Conservation (phyloP, 2,113 vertebrate genomes). For the Ellobius talpinus region DNA sequence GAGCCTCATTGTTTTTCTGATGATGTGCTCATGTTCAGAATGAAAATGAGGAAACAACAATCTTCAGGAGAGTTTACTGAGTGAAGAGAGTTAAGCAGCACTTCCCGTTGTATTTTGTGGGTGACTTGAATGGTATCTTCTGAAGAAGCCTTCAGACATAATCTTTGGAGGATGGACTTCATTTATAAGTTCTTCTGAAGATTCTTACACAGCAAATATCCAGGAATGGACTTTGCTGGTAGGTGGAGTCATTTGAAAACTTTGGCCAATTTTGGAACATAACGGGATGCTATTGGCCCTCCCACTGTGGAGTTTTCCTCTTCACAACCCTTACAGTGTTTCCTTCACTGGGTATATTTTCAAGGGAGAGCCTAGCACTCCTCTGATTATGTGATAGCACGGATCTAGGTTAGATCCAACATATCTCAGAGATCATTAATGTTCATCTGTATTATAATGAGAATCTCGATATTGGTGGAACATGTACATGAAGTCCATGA, state of each 20-base stretch:
- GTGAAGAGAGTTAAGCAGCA: background rate
- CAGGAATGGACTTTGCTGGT: background rate
- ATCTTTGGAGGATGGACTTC: background rate
- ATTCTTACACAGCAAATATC: background rate
- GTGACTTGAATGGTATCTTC: background rate
- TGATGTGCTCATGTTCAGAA: background rate
- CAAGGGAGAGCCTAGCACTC: background rate
- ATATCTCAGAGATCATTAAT: background rate
- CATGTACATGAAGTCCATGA: background rate
- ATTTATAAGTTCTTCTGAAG: background rate
- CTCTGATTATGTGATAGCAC: no score
- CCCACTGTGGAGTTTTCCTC: background rate
- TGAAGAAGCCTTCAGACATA: background rate
- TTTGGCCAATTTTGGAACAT: background rate
- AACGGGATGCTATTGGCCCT: background rate
- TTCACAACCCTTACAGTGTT: background rate
- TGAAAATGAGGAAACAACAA: background rate
- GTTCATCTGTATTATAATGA: background rate
- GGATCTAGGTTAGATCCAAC: background rate
- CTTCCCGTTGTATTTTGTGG: background rate
- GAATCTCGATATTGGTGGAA: background rate
- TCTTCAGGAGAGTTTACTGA: background rate
- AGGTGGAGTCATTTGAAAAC: background rate
- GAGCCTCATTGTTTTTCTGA: background rate
- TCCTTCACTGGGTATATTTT: background rate